Percentiles rank a stretch among this genome's conserved stretches.
Conservation (phyloP, 2,888 invertebrate genomes). For the Cephus sareptanus region DNA sequence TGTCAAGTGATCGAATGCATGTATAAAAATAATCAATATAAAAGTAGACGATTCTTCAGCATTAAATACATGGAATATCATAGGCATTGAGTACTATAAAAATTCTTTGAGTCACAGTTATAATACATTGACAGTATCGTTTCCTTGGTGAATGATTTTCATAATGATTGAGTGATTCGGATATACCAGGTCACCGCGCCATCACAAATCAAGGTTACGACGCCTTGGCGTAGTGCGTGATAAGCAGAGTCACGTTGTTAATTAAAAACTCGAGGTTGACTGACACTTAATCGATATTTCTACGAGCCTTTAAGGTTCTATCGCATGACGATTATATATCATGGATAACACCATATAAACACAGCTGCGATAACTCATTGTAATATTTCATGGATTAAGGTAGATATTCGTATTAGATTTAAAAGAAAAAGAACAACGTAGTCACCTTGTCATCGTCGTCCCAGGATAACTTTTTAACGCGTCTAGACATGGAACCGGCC, state of each 20-base stretch:
- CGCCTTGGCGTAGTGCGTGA: not conserved
- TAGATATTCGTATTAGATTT: not conserved
- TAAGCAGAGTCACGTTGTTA: not conserved
- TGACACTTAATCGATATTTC: not conserved
- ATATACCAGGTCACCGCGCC: not conserved
- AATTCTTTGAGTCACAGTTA: not conserved
- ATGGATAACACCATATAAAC: not conserved
- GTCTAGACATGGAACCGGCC: constrained; percentile 74
- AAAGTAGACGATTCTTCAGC: not conserved
- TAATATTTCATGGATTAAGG: not conserved
- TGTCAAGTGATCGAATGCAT: not conserved
- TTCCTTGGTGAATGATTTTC: not conserved
- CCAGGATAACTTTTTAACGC: constrained; percentile 85
- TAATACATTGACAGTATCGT: not conserved
- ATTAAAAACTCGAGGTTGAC: not conserved
- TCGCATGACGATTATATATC: not conserved
- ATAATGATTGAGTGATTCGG: not conserved
- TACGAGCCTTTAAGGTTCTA: not conserved
- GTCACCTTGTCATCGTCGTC: constrained; percentile 69
- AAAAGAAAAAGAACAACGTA: not conserved
- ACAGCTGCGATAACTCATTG: not conserved
- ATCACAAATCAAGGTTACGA: not conserved
- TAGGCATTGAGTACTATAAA: not conserved
- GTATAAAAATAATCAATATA: not conserved
- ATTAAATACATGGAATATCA: not conserved